A percentile compares a stretch with the other conserved stretches of the same genome.
Conservation (phyloP, 2,888 invertebrate genomes). For the Carterocephalus palaemon region DNA sequence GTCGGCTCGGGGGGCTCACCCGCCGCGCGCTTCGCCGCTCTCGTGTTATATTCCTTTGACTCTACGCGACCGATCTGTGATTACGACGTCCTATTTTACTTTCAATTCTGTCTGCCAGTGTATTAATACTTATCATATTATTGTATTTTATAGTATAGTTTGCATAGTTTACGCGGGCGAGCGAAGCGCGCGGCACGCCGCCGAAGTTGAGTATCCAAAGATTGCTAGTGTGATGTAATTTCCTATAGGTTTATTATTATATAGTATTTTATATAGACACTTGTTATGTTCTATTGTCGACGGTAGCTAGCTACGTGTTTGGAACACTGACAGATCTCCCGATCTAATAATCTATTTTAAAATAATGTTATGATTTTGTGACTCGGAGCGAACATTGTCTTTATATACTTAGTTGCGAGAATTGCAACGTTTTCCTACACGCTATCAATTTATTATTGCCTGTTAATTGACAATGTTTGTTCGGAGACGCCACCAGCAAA, state of each 20-base stretch:
- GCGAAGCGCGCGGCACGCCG: conserved; percentile 36
- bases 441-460: no score
- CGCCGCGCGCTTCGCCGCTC: conserved; percentile 10
- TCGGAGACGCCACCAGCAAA: neutral
- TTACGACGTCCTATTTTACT: conserved; percentile 31
- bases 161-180: conserved; percentile 14
- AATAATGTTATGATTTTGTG: conserved; percentile 33
- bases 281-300: conserved; percentile 67
- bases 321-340: conserved; percentile 58
- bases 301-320: conserved; percentile 54
- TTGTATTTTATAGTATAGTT: no score
- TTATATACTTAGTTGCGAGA: neutral
- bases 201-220: conserved; percentile 74
- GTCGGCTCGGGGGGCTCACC: conserved; percentile 9
- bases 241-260: conserved; percentile 72
- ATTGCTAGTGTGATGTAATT: conserved; percentile 74
- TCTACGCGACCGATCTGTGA: conserved; percentile 22
- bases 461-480: no score
- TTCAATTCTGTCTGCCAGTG: conserved; percentile 17
- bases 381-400: conserved; percentile 19
- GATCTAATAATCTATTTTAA: conserved; percentile 44
- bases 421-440: no score
- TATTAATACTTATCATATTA: conserved; percentile 5
- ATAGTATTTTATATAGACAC: conserved; percentile 60
- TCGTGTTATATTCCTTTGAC: conserved; percentile 4